Base-by-base conservation (phyloP, 2,888 invertebrate genomes). In the Pyrrhia umbra region DNA sequence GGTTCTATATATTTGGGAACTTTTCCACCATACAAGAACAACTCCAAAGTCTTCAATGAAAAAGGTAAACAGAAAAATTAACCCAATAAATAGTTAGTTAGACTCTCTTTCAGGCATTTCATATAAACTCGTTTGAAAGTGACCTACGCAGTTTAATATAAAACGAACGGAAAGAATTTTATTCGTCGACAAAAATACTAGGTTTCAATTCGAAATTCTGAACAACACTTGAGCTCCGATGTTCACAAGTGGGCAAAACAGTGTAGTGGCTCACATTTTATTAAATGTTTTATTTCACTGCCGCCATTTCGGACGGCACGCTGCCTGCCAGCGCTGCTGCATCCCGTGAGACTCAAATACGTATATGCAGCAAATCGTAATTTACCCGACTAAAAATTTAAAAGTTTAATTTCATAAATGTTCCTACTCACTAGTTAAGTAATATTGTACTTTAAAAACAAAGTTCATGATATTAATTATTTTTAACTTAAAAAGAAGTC, bases 221-320 rank as follows among this genome's bases (percentile, higher is more conserved):
- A 83, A 86, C 82, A 81, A 81, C 84, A 79, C 90, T 90, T 79
- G 74, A 86, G 60, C 70, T 72, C 72, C 77, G 77, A 81, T 85
- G 78, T 85, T 86, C 84, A 61, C 47, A 57, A 66, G 67, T 62
- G 70, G 84, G 80, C 51, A 83, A 83, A 85, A 82, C 81, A 79
- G 78, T 81, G 82, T 82, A 81, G 80, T 79, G 81, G 80, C 78
- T 69, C 77, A 79, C 81, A 82, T 89, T 90, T 90, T 88, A 90
- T 89, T 88, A 88, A 90, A 88, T 79, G 55, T 72, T 77, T 85
- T 87, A 83, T 67, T 68, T 49, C 57, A 52, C 34, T 40, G 30
- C 30, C n/a, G 20, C 42, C 37, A 37, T 62, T 55, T 15, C 51
- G 51, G 9, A 20, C 23, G 43, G 40, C 21, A 0, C 10, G 34